Percentiles rank a stretch among this genome's conserved stretches.
Conservation (phyloP, 2,888 invertebrate genomes). For the Pyrrhia umbra region DNA sequence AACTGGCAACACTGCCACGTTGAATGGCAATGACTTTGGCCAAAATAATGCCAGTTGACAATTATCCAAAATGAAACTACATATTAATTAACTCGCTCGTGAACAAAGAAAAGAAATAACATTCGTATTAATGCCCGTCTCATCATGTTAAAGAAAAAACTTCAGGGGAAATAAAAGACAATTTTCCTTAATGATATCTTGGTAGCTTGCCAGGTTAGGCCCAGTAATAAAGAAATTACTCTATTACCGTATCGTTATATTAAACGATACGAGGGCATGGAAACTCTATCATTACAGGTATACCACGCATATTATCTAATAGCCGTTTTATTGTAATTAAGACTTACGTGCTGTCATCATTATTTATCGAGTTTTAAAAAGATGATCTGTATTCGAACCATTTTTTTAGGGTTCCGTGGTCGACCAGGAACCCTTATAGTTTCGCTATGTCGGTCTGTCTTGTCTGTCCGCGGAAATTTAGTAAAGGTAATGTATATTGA, state of each 20-base stretch:
- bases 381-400: no score
- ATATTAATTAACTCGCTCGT: slow-evolving; percentile 9
- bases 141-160: slow-evolving; percentile 14
- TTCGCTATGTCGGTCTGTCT: no score
- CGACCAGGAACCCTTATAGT: no score
- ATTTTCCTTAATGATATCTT: slow-evolving; percentile 14
- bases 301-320: neutral
- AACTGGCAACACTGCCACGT: no score
- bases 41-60: neutral
- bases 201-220: slow-evolving; percentile 1
- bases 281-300: slow-evolving; percentile 8
- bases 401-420: no score
- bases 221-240: slow-evolving; percentile 51
- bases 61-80: neutral
- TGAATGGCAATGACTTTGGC: neutral
- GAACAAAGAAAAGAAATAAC: slow-evolving; percentile 6
- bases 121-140: slow-evolving; percentile 11
- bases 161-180: slow-evolving; percentile 17
- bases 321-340: neutral
- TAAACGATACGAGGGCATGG: slow-evolving; percentile 37
- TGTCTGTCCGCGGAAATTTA: no score
- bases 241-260: slow-evolving; percentile 53
- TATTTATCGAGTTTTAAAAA: no score
- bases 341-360: no score
- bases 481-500: no score